Conservation (phyloP, 1,140 invertebrate genomes). For the Coptotermes formosanus region DNA sequence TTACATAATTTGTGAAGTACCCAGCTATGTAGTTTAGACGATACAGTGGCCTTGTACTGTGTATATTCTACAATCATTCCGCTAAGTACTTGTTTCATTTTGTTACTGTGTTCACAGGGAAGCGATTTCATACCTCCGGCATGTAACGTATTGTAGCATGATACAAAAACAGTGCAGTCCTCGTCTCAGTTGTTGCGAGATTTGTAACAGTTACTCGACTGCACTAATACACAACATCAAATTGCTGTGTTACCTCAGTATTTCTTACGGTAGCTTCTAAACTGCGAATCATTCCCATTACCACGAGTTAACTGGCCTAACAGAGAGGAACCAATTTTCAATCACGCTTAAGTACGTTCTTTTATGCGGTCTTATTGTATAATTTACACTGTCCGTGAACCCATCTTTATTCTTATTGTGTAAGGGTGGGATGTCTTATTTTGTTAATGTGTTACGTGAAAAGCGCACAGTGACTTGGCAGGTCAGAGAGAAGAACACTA, state of each 20-base stretch:
- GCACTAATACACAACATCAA: neutral
- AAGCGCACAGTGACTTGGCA: neutral
- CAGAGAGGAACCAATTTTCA: slow-evolving; percentile 7
- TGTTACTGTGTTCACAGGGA: too few relatives aligned
- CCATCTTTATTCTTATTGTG: slow-evolving; percentile 8
- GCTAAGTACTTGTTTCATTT: too few relatives aligned
- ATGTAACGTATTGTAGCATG: too few relatives aligned
- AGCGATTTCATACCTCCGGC: too few relatives aligned
- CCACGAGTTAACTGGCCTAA: neutral
- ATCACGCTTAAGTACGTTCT: neutral
- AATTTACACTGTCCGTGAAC: neutral
- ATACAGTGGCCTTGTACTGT: too few relatives aligned
- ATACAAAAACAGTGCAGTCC: too few relatives aligned
- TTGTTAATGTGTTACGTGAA: slow-evolving; percentile 2
- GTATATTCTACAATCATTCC: too few relatives aligned
- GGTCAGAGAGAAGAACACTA: neutral
- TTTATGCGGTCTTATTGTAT: slow-evolving; percentile 9
- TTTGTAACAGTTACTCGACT: neutral
- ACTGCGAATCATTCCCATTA: neutral
- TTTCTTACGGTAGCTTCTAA: neutral
- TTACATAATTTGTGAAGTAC: too few relatives aligned
- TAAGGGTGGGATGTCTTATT: slow-evolving; percentile 14
- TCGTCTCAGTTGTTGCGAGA: too few relatives aligned
- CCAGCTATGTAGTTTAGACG: too few relatives aligned
- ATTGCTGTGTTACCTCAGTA: neutral